phyloP scores from a whole-genome alignment of 1,140 invertebrate genomes.

The Glossosoma conforme region DNA sequence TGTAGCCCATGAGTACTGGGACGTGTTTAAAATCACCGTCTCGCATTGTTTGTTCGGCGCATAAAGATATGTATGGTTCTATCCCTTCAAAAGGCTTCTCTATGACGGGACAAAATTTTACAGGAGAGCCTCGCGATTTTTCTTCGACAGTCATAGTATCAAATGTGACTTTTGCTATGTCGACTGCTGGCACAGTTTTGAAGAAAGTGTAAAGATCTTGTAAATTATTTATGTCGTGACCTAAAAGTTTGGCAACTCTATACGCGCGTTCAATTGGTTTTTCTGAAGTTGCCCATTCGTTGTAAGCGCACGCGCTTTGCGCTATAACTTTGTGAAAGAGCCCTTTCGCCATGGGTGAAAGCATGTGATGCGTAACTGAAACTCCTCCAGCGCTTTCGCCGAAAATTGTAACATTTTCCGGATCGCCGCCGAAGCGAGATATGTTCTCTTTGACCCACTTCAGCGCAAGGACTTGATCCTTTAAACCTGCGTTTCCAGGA shows the following conservation, averaged over 20 bases:
- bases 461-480: slow-evolving; percentile 56
- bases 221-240: slow-evolving; percentile 42
- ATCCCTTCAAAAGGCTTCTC: slow-evolving; percentile 41
- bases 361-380: slow-evolving; percentile 63
- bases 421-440: slow-evolving; percentile 64
- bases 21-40: slow-evolving; percentile 47
- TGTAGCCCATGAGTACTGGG: slow-evolving; percentile 58
- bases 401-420: slow-evolving; percentile 65
- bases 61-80: too few relatives aligned
- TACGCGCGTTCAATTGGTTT: slow-evolving; percentile 39
- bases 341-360: slow-evolving; percentile 61
- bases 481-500: slow-evolving; percentile 62
- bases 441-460: slow-evolving; percentile 46
- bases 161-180: slow-evolving; percentile 38
- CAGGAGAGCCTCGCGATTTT: slow-evolving; percentile 41
- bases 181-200: slow-evolving; percentile 37
- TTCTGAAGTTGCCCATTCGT: slow-evolving; percentile 36
- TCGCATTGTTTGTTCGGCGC: too few relatives aligned
- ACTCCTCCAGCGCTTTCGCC: slow-evolving; percentile 69
- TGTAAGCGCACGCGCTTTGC: slow-evolving; percentile 58
- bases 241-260: slow-evolving; percentile 40
- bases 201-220: slow-evolving; percentile 45
- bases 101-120: slow-evolving; percentile 42
- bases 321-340: slow-evolving; percentile 48
- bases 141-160: slow-evolving; percentile 36